These are phyloP conservation scores for Mormoops blainvillei DNA, from an alignment of 2,113 vertebrate genomes.

Conservation along the genomic window DNA sequence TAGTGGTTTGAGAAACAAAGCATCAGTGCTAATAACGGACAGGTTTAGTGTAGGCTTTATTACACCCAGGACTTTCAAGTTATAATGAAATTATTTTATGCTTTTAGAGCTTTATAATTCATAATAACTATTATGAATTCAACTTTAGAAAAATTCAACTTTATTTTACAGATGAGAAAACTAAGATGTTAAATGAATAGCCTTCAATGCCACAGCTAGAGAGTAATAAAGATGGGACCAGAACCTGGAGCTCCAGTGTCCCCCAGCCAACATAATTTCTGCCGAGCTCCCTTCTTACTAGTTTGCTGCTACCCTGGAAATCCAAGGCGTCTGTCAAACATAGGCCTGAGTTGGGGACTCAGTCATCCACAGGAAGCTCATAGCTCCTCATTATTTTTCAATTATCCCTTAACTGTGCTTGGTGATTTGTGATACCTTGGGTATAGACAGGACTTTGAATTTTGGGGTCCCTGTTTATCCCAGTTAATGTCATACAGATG, in stretches of 20 bases:
- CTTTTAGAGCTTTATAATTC: not conserved
- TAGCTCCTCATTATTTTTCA: not conserved
- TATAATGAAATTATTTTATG: not conserved
- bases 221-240: not conserved
- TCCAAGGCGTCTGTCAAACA: not conserved
- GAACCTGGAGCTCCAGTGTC: not conserved
- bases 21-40: not conserved
- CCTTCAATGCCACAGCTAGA: not conserved
- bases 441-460: not conserved
- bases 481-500: not conserved
- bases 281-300: not conserved
- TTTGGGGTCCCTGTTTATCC: not conserved
- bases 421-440: not conserved
- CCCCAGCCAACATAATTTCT: not conserved
- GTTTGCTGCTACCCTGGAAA: not conserved
- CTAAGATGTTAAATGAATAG: not conserved
- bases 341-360: not conserved
- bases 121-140: too few relatives aligned
- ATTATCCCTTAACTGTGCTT: not conserved
- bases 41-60: not conserved
- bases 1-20: not conserved
- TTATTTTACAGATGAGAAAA: conserved; percentile 14
- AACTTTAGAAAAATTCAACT: too few relatives aligned
- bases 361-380: not conserved
- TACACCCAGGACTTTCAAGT: not conserved